A percentile compares a stretch with the other conserved stretches of the same genome.
Evolutionary conservation across 2,888 invertebrate genomes (phyloP).

Genomic region (Cheiracanthium punctorium): DNA sequence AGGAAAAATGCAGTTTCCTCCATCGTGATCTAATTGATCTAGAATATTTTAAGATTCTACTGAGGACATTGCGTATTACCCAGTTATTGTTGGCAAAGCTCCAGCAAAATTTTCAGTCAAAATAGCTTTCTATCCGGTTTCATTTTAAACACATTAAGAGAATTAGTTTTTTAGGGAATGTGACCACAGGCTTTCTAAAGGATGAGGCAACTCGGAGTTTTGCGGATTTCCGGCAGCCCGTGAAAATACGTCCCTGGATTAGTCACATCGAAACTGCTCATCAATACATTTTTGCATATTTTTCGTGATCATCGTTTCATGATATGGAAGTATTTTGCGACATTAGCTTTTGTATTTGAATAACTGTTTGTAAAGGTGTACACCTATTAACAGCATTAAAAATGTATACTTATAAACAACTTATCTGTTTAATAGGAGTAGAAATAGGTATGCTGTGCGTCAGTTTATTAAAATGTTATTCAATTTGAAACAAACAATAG

Average conservation of each 20-base stretch:
- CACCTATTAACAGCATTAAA: too few relatives aligned
- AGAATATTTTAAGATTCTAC: neutral
- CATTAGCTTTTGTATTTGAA: too few relatives aligned
- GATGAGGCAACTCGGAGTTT: neutral
- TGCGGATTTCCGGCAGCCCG: neutral
- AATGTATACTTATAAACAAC: too few relatives aligned
- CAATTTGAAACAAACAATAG: too few relatives aligned
- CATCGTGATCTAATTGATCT: too few relatives aligned
- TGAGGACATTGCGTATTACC: neutral
- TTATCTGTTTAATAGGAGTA: too few relatives aligned
- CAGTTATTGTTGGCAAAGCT: neutral
- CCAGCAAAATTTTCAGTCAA: neutral
- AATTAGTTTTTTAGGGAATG: neutral
- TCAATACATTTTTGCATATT: neutral
- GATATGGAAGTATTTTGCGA: too few relatives aligned
- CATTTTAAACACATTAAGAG: neutral
- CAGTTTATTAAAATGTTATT: too few relatives aligned
- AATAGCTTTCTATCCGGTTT: constrained; percentile 9
- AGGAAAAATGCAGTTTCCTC: too few relatives aligned
- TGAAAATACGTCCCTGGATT: neutral
- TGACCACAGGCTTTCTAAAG: neutral
- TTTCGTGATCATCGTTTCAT: too few relatives aligned
- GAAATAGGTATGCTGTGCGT: too few relatives aligned
- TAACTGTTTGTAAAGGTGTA: too few relatives aligned
- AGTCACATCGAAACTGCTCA: neutral